These are phyloP conservation scores for Bubalus kerabau DNA, from an alignment of 2,113 vertebrate genomes.

Conservation along the genomic window DNA sequence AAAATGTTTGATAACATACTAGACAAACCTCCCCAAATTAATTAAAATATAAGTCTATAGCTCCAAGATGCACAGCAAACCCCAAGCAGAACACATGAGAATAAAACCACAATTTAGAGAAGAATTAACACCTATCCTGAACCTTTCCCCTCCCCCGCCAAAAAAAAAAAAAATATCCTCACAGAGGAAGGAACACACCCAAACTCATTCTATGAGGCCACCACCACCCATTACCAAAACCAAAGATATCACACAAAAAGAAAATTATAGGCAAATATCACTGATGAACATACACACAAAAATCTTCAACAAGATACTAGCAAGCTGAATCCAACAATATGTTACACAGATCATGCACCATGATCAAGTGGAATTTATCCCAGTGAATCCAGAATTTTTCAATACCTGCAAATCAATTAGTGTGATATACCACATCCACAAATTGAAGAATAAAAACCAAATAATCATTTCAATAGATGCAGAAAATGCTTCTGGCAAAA, in stretches of 20 bases:
- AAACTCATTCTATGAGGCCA: background rate
- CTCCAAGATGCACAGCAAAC: background rate
- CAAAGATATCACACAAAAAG: background rate
- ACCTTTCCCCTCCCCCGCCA: background rate
- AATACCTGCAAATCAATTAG: background rate
- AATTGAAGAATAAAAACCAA: background rate
- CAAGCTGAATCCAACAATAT: background rate
- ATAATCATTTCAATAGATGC: background rate
- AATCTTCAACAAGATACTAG: background rate
- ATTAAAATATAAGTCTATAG: background rate
- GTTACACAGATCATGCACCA: background rate
- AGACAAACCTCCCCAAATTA: background rate
- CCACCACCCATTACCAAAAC: background rate
- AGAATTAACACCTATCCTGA: background rate
- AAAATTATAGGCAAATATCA: background rate
- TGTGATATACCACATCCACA: background rate
- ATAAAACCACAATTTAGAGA: background rate
- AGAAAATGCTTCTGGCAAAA: background rate
- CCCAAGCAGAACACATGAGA: background rate
- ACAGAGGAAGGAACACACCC: background rate
- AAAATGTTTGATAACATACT: background rate
- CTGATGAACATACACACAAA: background rate
- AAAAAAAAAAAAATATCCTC: background rate
- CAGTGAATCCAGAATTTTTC: background rate
- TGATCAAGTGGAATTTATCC: background rate